Conservation (phyloP, 2,888 invertebrate species). For the Hemicrepidius hirtus region DNA sequence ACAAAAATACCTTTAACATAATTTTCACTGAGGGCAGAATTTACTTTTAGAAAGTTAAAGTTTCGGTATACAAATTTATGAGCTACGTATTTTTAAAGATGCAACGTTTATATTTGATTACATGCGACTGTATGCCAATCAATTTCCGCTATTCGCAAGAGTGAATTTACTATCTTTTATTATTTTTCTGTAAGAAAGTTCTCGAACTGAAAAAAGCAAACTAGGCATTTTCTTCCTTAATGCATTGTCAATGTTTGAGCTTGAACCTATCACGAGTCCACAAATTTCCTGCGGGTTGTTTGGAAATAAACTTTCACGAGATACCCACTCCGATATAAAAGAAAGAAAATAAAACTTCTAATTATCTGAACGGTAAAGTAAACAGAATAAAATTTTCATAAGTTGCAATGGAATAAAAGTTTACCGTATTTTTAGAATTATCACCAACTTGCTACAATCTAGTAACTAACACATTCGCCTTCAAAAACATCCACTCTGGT, state of each 20-base stretch:
- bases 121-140: no score
- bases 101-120: no score
- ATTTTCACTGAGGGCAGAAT: no score
- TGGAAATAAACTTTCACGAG: slow-evolving; percentile 24
- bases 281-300: slow-evolving; percentile 20
- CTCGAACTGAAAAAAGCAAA: neutral
- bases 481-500: neutral
- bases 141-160: no score
- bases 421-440: neutral
- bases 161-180: no score
- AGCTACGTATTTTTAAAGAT: no score
- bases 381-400: slow-evolving; percentile 14
- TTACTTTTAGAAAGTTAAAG: no score
- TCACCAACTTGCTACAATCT: neutral
- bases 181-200: no score
- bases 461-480: neutral
- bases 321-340: neutral
- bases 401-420: neutral
- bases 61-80: no score
- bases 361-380: slow-evolving; percentile 15
- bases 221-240: slow-evolving; percentile 13
- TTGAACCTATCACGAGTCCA: slow-evolving; percentile 4
- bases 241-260: slow-evolving; percentile 26
- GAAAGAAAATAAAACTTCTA: slow-evolving; percentile 23
- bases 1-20: no score